Percentiles rank a stretch among this genome's conserved stretches.
Evolutionary conservation across 2,888 invertebrate genomes (phyloP).

Genomic region (Theristus sp.): DNA sequence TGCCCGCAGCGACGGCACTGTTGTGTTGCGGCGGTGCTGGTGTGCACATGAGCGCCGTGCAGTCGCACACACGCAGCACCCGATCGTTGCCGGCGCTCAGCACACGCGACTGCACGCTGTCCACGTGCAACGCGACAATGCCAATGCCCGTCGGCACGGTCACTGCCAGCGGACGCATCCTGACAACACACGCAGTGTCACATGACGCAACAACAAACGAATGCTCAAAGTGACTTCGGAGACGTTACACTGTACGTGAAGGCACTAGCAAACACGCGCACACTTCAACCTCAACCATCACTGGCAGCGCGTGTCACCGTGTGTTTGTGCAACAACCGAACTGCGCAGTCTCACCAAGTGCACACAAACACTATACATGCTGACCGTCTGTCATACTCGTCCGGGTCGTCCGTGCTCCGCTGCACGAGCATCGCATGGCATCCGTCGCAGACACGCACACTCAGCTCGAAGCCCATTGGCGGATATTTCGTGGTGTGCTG

Average conservation of each 20-base stretch:
- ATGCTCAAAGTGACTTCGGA: too few species aligned
- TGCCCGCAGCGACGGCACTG: too few species aligned
- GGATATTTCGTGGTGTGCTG: constrained; percentile 71
- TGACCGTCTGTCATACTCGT: background rate
- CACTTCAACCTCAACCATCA: too few species aligned
- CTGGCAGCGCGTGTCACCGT: too few species aligned
- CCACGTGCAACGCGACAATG: background rate
- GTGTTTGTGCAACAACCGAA: background rate
- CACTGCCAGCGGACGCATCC: background rate
- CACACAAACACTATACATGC: background rate
- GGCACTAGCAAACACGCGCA: too few species aligned
- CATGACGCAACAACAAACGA: too few species aligned
- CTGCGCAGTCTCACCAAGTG: background rate
- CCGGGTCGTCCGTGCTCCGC: background rate
- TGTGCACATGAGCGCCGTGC: background rate
- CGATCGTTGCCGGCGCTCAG: background rate
- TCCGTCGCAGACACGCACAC: constrained; percentile 79
- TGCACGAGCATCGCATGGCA: constrained; percentile 43
- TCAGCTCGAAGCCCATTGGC: constrained; percentile 91
- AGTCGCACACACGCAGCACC: background rate
- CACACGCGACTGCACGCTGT: background rate
- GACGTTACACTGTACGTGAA: too few species aligned
- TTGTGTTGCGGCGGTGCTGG: too few species aligned
- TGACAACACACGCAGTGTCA: background rate
- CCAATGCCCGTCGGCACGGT: background rate